A percentile compares a stretch with the other conserved stretches of the same genome.
These are phyloP conservation scores for Eristalinus sepulchralis DNA, from an alignment of 2,888 invertebrate genomes.

Conservation along the genomic window DNA sequence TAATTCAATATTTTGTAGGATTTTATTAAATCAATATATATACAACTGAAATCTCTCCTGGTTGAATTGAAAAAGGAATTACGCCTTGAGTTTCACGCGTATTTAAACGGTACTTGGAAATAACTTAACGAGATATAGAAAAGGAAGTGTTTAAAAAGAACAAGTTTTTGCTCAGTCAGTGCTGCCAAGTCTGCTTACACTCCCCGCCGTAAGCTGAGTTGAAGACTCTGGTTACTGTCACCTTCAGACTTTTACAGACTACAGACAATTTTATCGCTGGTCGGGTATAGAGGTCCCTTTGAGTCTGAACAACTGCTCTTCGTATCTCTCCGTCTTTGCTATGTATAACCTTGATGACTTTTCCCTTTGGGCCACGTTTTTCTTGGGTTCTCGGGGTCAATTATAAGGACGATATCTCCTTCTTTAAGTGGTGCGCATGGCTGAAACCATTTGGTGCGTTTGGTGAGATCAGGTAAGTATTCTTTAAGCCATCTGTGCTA, in stretches of 20 bases:
- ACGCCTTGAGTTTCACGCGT: too few species aligned
- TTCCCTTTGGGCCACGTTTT: conserved; percentile 52
- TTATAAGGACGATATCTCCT: conserved; percentile 59
- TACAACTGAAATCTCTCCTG: too few species aligned
- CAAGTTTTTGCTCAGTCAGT: too few species aligned
- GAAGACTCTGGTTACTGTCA: not conserved
- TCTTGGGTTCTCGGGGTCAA: conserved; percentile 28
- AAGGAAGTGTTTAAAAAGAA: too few species aligned
- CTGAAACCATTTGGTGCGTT: conserved; percentile 59
- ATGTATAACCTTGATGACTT: not conserved
- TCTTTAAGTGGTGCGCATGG: not conserved
- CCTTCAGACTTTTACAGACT: not conserved
- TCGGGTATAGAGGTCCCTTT: conserved; percentile 11
- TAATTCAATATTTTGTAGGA: too few species aligned
- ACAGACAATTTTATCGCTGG: conserved; percentile 3
- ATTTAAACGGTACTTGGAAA: too few species aligned
- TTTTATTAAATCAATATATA: too few species aligned
- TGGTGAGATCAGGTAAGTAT: conserved; percentile 67
- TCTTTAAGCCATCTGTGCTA: conserved; percentile 71
- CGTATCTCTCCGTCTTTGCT: conserved; percentile 19
- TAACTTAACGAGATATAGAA: too few species aligned
- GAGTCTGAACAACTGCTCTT: conserved; percentile 10
- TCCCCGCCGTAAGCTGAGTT: not conserved
- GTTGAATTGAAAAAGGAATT: too few species aligned
- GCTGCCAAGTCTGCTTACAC: not conserved